Conservation (phyloP, 2,797 vertebrate species). For the Adelosebastes latens region DNA sequence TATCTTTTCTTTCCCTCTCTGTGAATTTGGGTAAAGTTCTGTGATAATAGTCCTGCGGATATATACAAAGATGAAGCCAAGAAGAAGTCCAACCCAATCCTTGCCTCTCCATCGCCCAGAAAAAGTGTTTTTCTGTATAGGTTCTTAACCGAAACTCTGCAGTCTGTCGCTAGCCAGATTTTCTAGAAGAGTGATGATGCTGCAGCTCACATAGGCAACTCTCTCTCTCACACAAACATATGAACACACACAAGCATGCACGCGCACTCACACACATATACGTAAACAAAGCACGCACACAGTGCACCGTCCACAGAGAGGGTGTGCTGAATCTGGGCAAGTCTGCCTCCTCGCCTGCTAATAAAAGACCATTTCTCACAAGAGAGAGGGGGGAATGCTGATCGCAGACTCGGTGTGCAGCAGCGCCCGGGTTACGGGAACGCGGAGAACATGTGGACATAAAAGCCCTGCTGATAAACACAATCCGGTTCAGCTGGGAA, state of each 20-base stretch:
- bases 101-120: conserved; percentile 12
- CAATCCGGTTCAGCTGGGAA: conserved; percentile 75
- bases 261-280: conserved; percentile 10
- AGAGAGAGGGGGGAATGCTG: conserved; percentile 67
- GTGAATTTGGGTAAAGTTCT: conserved; percentile 19
- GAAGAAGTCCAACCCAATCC: conserved; percentile 20
- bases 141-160: conserved; percentile 47
- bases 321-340: conserved; percentile 75
- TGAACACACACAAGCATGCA: background rate
- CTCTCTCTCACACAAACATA: conserved; percentile 27
- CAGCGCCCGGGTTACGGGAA: conserved; percentile 61
- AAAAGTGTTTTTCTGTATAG: conserved; percentile 21
- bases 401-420: conserved; percentile 63
- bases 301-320: conserved; percentile 72
- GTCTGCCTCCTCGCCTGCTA: conserved; percentile 69
- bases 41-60: conserved; percentile 8
- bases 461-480: conserved; percentile 79
- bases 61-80: conserved; percentile 6
- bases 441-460: conserved; percentile 76
- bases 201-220: conserved; percentile 58
- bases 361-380: conserved; percentile 77
- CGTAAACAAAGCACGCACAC: conserved; percentile 61
- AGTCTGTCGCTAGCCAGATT: conserved; percentile 51
- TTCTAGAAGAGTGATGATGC: conserved; percentile 61
- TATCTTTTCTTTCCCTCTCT: conserved; percentile 7